phyloP scores from a whole-genome alignment of 2,888 invertebrate genomes.

The Leuctra nigra region DNA sequence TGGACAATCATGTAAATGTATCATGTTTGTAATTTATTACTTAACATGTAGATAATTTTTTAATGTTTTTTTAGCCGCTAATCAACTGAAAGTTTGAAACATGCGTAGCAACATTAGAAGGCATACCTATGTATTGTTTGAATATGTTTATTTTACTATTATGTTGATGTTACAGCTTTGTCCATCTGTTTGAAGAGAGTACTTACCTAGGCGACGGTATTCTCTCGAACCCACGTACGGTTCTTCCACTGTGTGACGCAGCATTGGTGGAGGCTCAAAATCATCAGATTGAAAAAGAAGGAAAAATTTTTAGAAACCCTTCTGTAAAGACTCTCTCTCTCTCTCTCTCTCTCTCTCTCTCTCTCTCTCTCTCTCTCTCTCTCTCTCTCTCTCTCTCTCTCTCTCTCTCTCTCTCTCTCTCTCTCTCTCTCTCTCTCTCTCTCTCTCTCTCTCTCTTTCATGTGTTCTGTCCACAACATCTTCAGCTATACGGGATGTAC shows the following conservation, averaged over 20 bases:
- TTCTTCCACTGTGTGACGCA: slow-evolving; percentile 56
- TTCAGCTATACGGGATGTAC: slow-evolving; percentile 79
- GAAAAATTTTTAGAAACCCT: no score
- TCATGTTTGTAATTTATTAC: no score
- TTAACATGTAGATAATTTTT: no score
- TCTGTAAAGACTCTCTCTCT: no score
- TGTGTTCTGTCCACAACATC: slow-evolving; percentile 28
- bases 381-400: neutral
- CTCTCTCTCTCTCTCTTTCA: slow-evolving; percentile 1
- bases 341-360: neutral
- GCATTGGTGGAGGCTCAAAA: slow-evolving; percentile 56
- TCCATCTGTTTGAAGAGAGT: slow-evolving; percentile 61
- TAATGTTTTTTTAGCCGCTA: no score
- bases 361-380: neutral
- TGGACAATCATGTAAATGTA: no score
- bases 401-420: slow-evolving; percentile 3
- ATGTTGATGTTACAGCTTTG: slow-evolving; percentile 62
- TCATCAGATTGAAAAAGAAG: slow-evolving; percentile 38
- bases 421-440: slow-evolving; percentile 3
- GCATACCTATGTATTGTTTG: no score
- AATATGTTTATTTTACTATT: no score
- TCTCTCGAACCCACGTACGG: slow-evolving; percentile 54
- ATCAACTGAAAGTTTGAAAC: no score
- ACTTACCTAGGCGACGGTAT: slow-evolving; percentile 61
- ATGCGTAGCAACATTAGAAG: no score